Conservation (phyloP, 2,797 vertebrate species). For the Yasuhikotakia modesta region DNA sequence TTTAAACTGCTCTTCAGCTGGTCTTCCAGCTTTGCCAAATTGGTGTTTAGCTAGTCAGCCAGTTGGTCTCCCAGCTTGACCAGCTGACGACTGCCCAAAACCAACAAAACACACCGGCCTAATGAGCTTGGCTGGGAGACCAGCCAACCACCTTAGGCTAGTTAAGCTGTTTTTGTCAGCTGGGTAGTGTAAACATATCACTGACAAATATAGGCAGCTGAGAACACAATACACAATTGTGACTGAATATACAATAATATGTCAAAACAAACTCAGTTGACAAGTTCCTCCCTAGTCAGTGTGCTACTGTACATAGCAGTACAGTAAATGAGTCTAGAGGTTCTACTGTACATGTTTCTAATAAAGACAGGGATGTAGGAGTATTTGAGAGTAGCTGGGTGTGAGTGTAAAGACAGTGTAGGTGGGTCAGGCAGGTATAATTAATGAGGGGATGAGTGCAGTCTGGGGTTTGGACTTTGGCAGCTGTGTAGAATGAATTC, state of each 20-base stretch:
- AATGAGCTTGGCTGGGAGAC: not conserved
- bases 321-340: not conserved
- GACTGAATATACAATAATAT: not conserved
- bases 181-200: not conserved
- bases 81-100: not conserved
- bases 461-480: not conserved
- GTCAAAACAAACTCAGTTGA: not conserved
- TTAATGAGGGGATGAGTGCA: not conserved
- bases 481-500: not conserved
- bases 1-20: not conserved
- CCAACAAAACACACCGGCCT: not conserved
- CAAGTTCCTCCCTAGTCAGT: not conserved
- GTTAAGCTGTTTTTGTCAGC: not conserved
- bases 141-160: slow-evolving; percentile 1
- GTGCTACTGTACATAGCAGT: not conserved
- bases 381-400: not conserved
- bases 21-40: not conserved
- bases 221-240: not conserved
- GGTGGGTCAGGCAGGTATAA: too few relatives aligned
- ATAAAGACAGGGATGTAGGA: not conserved
- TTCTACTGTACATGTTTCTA: not conserved
- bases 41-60: slow-evolving; percentile 2
- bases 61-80: slow-evolving; percentile 1
- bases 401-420: not conserved
- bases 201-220: not conserved